phyloP scores from a whole-genome alignment of 2,888 invertebrate species.

The Synergus japonicus region DNA sequence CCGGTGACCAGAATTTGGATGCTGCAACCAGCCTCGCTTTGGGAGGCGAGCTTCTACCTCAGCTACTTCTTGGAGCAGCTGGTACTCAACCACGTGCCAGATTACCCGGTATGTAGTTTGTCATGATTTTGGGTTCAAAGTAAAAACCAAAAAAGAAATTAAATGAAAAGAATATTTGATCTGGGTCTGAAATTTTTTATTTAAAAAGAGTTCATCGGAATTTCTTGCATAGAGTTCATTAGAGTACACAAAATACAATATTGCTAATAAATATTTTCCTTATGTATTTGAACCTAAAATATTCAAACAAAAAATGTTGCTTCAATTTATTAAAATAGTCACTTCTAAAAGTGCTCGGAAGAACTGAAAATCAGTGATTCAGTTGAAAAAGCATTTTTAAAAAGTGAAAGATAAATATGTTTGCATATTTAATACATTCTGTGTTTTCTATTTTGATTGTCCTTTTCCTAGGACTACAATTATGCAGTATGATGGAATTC shows the following conservation, averaged over 20 bases:
- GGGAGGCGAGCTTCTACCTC: conserved; percentile 82
- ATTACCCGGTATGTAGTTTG: conserved; percentile 73
- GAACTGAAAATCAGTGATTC: neutral
- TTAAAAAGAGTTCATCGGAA: too few species aligned
- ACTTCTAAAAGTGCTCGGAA: neutral
- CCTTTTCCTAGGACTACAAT: conserved; percentile 25
- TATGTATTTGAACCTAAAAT: conserved; percentile 3
- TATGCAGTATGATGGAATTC: conserved; percentile 28
- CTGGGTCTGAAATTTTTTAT: too few species aligned
- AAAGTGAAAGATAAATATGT: neutral
- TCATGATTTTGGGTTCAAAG: conserved; percentile 32
- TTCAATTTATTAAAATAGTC: neutral
- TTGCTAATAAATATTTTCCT: neutral
- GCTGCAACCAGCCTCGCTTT: conserved; percentile 81
- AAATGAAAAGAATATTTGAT: neutral
- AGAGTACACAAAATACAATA: neutral
- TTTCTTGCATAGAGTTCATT: too few species aligned
- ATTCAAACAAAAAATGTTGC: neutral
- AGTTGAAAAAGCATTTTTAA: neutral
- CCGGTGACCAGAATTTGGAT: conserved; percentile 88
- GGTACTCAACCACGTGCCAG: conserved; percentile 75
- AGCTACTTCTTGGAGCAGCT: conserved; percentile 79
- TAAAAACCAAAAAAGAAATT: neutral
- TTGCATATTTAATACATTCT: neutral
- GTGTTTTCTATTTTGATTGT: conserved; percentile 19